phyloP scores from a whole-genome alignment of 2,797 vertebrate species.

The Paratrypauchen microcephalus region DNA sequence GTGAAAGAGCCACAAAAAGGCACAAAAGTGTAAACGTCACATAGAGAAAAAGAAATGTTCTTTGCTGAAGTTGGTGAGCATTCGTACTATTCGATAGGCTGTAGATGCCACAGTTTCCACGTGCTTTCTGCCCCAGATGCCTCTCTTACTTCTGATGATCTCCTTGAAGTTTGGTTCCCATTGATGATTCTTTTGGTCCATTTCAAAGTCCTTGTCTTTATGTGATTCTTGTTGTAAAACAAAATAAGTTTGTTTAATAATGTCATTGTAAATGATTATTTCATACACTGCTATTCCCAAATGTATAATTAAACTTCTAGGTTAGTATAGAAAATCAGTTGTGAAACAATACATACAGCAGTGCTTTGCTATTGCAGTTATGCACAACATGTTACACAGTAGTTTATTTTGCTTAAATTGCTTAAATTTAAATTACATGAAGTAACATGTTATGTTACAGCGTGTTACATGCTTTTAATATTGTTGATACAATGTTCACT shows the following conservation, averaged over 20 bases:
- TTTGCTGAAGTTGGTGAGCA: neutral
- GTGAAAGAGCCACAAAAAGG: neutral
- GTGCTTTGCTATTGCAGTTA: no score
- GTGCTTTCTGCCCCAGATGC: constrained; percentile 50
- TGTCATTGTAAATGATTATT: neutral
- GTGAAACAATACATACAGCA: neutral
- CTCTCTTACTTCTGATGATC: constrained; percentile 46
- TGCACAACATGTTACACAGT: neutral
- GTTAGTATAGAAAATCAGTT: neutral
- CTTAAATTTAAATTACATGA: neutral
- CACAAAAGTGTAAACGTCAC: neutral
- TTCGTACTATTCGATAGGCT: constrained; percentile 67
- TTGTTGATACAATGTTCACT: neutral
- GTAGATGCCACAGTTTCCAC: constrained; percentile 52
- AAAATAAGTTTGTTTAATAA: neutral
- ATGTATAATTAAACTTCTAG: no score
- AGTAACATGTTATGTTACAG: neutral
- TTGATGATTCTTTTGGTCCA: constrained; percentile 21
- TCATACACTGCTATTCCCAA: neutral
- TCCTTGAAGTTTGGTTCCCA: constrained; percentile 9
- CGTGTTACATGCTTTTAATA: neutral
- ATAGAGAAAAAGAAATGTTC: neutral
- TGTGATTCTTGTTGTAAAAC: constrained; percentile 24
- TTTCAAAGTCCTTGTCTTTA: constrained; percentile 5
- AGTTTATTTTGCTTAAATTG: neutral